Percentiles rank a stretch among this genome's conserved stretches.
Evolutionary conservation across 2,113 vertebrate species (phyloP).

Genomic region (Periophthalmodon schlosseri): DNA sequence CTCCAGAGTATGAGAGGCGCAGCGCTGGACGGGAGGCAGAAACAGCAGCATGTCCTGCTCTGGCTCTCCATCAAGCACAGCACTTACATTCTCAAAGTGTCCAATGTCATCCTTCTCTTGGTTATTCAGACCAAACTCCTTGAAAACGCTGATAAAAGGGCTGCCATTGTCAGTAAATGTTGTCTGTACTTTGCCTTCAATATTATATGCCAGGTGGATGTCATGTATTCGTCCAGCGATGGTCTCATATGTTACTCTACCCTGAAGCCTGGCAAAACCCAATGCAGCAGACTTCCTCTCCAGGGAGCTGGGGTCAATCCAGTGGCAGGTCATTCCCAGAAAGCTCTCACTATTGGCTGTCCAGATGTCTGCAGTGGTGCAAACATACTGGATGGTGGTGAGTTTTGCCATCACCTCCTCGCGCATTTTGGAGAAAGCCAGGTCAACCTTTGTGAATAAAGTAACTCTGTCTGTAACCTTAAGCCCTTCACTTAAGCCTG

Average conservation of each 20-base stretch:
- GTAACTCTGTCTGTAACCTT: conserved; percentile 69
- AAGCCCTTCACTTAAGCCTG: conserved; percentile 68
- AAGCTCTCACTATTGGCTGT: conserved; percentile 67
- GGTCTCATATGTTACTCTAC: conserved; percentile 61
- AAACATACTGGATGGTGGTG: conserved; percentile 64
- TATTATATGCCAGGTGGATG: conserved; percentile 68
- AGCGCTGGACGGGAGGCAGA: conserved; percentile 67
- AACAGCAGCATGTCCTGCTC: conserved; percentile 72
- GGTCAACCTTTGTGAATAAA: conserved; percentile 70
- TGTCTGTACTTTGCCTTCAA: conserved; percentile 74
- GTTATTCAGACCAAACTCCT: conserved; percentile 60
- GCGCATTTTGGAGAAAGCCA: conserved; percentile 67
- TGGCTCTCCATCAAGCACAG: conserved; percentile 64
- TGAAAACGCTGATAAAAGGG: conserved; percentile 70
- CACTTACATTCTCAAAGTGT: conserved; percentile 64
- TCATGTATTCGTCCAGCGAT: conserved; percentile 68
- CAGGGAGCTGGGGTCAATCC: conserved; percentile 62
- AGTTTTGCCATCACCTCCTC: conserved; percentile 69
- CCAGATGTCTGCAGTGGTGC: conserved; percentile 77
- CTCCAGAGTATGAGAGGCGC: conserved; percentile 70
- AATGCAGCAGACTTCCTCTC: conserved; percentile 73
- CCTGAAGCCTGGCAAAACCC: conserved; percentile 63
- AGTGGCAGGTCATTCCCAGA: conserved; percentile 78
- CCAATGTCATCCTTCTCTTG: conserved; percentile 64
- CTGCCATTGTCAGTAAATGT: conserved; percentile 73